phyloP scores from a whole-genome alignment of 2,113 vertebrate genomes.

The Carassius gibelio region DNA sequence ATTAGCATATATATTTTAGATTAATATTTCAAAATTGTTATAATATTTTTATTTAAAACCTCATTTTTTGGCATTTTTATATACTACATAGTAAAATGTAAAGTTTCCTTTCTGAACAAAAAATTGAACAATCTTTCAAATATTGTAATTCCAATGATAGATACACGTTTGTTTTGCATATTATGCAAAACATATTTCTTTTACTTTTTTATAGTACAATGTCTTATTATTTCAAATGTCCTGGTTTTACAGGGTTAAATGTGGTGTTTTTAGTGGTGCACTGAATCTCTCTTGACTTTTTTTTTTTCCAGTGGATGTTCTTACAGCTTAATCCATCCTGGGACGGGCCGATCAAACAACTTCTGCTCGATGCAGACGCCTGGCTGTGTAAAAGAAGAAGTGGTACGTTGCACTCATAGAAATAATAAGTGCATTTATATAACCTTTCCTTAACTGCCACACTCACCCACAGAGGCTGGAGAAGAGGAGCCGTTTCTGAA shows the following conservation, averaged over 20 bases:
- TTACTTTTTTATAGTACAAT: not conserved
- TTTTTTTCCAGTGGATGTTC: constrained; percentile 89
- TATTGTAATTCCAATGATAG: not conserved
- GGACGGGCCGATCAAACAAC: constrained; percentile 92
- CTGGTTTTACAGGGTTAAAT: too few relatives aligned
- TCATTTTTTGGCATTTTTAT: too few relatives aligned
- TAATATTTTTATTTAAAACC: too few relatives aligned
- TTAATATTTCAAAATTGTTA: too few relatives aligned
- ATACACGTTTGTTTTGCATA: not conserved
- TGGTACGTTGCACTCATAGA: constrained; percentile 67
- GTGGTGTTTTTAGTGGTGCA: not conserved
- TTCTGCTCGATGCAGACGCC: constrained; percentile 87
- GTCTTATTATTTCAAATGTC: too few relatives aligned
- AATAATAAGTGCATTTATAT: not conserved
- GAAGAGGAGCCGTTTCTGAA: constrained; percentile 82
- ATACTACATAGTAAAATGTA: too few relatives aligned
- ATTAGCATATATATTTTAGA: too few relatives aligned
- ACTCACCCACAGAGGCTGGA: constrained; percentile 75
- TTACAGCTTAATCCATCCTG: constrained; percentile 92
- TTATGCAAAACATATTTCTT: not conserved
- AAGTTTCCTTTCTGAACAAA: too few relatives aligned
- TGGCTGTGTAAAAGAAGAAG: constrained; percentile 91
- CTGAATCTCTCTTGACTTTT: not conserved
- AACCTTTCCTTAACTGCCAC: not conserved
- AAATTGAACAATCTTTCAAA: not conserved